Evolutionary conservation across 2,113 vertebrate genomes (phyloP), one percentile per base, ranked within the genome.

Genomic region (Erpornis zantholeuca): DNA sequence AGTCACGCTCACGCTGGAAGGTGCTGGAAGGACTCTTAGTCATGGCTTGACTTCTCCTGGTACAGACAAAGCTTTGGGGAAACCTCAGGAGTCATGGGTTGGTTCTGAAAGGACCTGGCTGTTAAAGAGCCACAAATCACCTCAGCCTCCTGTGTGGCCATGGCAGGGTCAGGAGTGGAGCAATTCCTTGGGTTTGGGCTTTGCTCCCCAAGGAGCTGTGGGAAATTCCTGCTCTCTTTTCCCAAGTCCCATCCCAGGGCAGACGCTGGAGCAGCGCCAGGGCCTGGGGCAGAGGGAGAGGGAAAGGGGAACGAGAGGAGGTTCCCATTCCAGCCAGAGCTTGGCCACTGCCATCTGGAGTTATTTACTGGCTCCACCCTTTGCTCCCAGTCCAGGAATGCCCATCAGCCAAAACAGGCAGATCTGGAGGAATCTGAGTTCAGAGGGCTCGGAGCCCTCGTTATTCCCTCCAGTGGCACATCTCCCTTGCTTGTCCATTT

Each of bases 221-320:
- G 21, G 31, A 15, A 63, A 33, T 60, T 38, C 3, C 53, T 44
- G 54, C 64, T 42, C 22, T 7, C 31, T 18, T 35, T 53, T 15
- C 76, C 4, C 3, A 2, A 44, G 23, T 13, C 15, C 22, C 52
- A 2, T 10, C 9, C 1, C 12, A 7, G 50, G 44, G 38, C 17
- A 20, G 60, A 3, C 11, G 49, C 36, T 45, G 21, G 31, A 28
- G 75, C 8, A 28, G 44, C 28, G n/a, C 54, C 81, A 18, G 70
- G 65, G 15, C 4, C 10, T 3, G 31, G 40, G 44, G 33, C 7
- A 23, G 36, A 21, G 72, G n/a, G n/a, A n/a, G n/a, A n/a, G n/a
- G 33, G 40, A 18, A 25, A 15, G 49, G 16, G 49, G 7, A 23
- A 8, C 17, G 17, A 2, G 0, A 7, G 14, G 2, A 36, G 6